Percentiles rank a stretch among this genome's conserved stretches.
These are phyloP conservation scores for Suricata suricatta DNA, from an alignment of 2,113 vertebrate genomes.

Conservation along the genomic window DNA sequence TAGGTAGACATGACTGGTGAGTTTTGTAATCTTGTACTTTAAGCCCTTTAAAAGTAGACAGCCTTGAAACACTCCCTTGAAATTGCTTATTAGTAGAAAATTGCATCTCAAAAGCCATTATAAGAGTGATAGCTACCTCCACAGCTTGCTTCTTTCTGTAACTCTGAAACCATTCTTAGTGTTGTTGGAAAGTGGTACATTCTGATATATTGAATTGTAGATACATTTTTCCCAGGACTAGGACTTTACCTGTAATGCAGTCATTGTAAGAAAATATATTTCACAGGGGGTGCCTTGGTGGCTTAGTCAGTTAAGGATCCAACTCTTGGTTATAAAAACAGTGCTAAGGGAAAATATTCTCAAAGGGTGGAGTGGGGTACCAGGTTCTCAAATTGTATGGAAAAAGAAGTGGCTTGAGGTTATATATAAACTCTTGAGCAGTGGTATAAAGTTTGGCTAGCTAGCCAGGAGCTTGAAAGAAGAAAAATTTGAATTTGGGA, in stretches of 20 bases:
- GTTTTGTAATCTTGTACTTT: neutral
- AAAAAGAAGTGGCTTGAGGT: neutral
- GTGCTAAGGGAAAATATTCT: neutral
- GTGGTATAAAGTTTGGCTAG: neutral
- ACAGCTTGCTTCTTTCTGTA: neutral
- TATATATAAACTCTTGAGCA: neutral
- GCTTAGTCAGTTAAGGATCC: too few species aligned
- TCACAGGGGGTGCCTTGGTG: too few species aligned
- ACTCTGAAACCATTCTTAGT: neutral
- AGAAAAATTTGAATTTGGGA: neutral
- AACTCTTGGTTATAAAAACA: neutral
- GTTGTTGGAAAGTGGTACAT: neutral
- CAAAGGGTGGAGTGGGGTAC: neutral
- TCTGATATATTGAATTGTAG: neutral
- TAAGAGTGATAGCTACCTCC: neutral
- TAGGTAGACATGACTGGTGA: neutral
- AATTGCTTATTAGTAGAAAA: neutral
- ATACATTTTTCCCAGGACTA: neutral
- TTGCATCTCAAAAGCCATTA: neutral
- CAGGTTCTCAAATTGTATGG: neutral
- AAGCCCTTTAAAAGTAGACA: neutral
- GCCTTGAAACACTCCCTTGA: neutral
- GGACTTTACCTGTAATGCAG: neutral
- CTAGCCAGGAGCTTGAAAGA: neutral
- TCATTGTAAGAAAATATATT: neutral